Percentiles rank a stretch among this genome's conserved stretches.
Conservation (phyloP, 2,888 invertebrate genomes). For the Bombylius major region DNA sequence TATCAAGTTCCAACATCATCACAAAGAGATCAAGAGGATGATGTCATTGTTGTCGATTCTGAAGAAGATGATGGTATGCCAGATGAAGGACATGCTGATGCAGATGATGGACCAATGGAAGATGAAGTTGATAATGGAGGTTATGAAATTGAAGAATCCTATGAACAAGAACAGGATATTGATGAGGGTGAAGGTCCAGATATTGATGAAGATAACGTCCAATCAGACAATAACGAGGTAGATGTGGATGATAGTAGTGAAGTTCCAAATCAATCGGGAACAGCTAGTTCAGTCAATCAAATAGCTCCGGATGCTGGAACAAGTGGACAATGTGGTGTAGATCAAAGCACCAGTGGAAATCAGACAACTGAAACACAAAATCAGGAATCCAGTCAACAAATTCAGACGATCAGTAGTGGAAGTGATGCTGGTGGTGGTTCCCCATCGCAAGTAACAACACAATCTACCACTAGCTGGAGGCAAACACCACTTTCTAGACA, state of each 20-base stretch:
- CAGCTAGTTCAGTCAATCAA: constrained; percentile 31
- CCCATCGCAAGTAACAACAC: constrained; percentile 12
- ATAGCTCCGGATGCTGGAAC: constrained; percentile 34
- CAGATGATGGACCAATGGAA: constrained; percentile 39
- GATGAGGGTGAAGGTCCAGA: constrained; percentile 43
- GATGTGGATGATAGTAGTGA: constrained; percentile 53
- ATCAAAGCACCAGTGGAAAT: constrained; percentile 22
- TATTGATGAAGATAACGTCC: constrained; percentile 41
- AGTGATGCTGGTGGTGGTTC: constrained; percentile 39
- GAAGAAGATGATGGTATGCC: constrained; percentile 50
- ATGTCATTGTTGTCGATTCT: constrained; percentile 66
- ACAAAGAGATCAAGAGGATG: constrained; percentile 75
- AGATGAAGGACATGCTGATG: constrained; percentile 45
- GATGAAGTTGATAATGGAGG: constrained; percentile 42
- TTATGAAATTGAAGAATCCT: constrained; percentile 42
- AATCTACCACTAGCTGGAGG: constrained; percentile 24
- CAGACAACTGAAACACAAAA: constrained; percentile 19
- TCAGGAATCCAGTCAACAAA: constrained; percentile 42
- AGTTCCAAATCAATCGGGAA: constrained; percentile 47
- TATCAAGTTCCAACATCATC: constrained; percentile 79
- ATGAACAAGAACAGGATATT: constrained; percentile 40
- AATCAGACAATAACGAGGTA: constrained; percentile 48
- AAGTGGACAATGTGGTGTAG: constrained; percentile 17
- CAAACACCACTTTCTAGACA: constrained; percentile 25
- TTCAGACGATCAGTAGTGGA: constrained; percentile 66